Conservation (phyloP, 37 sponge, comb jelly and placozoan genomes). For the Haliclona indistincta region DNA sequence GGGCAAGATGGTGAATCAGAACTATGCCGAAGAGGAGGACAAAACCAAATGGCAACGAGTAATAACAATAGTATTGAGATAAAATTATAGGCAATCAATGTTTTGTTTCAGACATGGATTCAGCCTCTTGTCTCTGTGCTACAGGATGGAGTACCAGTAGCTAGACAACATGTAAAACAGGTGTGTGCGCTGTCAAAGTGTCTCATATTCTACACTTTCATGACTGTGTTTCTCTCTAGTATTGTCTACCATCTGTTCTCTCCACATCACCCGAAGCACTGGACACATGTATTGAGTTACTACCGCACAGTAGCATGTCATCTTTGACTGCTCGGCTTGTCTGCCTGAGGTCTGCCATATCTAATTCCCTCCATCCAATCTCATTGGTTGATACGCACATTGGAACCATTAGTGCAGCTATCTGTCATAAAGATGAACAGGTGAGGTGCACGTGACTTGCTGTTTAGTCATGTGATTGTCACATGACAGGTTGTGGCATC, state of each 20-base stretch:
- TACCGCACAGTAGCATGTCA: background rate
- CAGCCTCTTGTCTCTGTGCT: slow-evolving; percentile 26
- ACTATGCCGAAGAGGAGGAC: slow-evolving; percentile 14
- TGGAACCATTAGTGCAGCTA: slow-evolving; percentile 20
- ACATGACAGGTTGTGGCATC: slow-evolving; percentile 33
- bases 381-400: background rate
- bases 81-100: background rate
- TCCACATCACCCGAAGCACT: background rate
- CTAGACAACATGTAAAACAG: slow-evolving; percentile 41
- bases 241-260: slow-evolving; percentile 45
- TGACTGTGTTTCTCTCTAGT: slow-evolving; percentile 11
- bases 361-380: background rate
- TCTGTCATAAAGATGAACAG: slow-evolving; percentile 46
- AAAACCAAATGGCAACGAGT: slow-evolving; percentile 22
- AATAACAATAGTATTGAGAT: background rate
- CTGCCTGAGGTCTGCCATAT: slow-evolving; percentile 48
- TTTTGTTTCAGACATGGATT: slow-evolving; percentile 49
- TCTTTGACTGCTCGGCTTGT: slow-evolving; percentile 36
- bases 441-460: slow-evolving; percentile 2
- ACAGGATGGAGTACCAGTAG: slow-evolving; percentile 7
- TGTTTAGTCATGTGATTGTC: background rate
- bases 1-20: slow-evolving; percentile 27
- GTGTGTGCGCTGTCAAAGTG: background rate
- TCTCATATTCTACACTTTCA: background rate
- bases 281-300: too few species aligned